Evolutionary conservation across 2,797 vertebrate genomes (phyloP), one percentile per base, ranked within the genome.

Genomic region (Megaceryle alcyon): DNA sequence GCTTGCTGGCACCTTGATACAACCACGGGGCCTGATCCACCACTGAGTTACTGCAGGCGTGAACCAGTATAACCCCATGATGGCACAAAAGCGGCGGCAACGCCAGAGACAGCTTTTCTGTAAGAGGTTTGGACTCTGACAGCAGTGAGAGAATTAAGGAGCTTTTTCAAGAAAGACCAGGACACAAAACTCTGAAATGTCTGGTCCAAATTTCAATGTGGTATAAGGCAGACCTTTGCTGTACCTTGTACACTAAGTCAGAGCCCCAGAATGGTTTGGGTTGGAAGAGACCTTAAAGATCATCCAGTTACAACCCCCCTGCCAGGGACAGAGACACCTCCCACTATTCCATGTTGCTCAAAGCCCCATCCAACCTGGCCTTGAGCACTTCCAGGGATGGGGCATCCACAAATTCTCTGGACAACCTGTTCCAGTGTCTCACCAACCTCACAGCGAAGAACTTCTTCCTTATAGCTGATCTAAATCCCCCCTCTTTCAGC

Each of bases 1-100:
- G 61, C 60, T 90, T 75, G 13, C 80, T 91, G 84, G 65, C 66
- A 86, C 54, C 33, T 54, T 83, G 31, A 35, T 78, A 68, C 44
- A 90, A 37, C 57, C 41, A 31, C 0, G 3, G 33, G 37, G 25
- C 57, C 54, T 65, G 61, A 83, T 37, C 63, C 70, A 57, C 2
- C 68, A 46, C 56, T 59, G 78, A 72, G 43, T 39, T 70, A 84
- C 59, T n/a, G 49, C 44, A 84, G 68, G 29, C 0, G 0, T 33
- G 44, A 79, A 26, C 31, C 18, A 7, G 33, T 9, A 14, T 31
- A 35, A 82, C 10, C 21, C 17, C 59, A 51, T 0, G 0, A 12
- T 69, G 43, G 64, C 68, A 77, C 51, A 82, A 73, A 51, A 57
- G 44, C 59, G 43, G 46, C 10, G 20, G 15, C 25, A 39, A 6